phyloP scores from a whole-genome alignment of 2,113 vertebrate genomes.

The Ramphastos sulfuratus region DNA sequence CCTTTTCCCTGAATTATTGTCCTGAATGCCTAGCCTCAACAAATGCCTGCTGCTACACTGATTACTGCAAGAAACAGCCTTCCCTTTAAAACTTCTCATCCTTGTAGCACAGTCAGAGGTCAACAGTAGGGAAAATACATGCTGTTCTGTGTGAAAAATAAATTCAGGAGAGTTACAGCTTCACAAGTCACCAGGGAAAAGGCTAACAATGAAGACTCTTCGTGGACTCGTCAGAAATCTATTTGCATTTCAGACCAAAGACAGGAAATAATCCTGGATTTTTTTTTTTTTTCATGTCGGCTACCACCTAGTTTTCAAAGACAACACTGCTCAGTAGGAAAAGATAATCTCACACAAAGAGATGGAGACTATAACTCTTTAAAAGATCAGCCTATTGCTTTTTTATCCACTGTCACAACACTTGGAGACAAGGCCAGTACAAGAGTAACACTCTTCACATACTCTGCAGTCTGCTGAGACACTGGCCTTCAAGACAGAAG shows the following conservation, averaged over 20 bases:
- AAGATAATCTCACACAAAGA: neutral
- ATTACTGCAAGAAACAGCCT: conserved; percentile 44
- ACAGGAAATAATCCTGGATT: neutral
- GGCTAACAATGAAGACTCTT: conserved; percentile 57
- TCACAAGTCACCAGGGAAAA: conserved; percentile 62
- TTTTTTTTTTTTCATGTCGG: neutral
- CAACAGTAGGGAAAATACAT: conserved; percentile 52
- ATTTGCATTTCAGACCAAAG: conserved; percentile 53
- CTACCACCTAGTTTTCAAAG: conserved; percentile 3
- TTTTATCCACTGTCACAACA: neutral
- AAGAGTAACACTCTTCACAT: neutral
- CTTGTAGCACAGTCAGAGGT: conserved; percentile 58
- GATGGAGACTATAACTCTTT: neutral
- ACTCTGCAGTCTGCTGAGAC: neutral
- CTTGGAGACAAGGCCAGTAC: neutral
- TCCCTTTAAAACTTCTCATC: conserved; percentile 47
- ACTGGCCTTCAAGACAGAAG: neutral
- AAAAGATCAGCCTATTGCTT: neutral
- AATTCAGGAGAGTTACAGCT: conserved; percentile 57
- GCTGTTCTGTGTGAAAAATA: conserved; percentile 62
- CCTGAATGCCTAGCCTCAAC: conserved; percentile 38
- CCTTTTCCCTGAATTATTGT: conserved; percentile 44
- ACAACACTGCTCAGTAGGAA: neutral
- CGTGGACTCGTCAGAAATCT: conserved; percentile 33
- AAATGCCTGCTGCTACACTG: conserved; percentile 48